These are phyloP conservation scores for Imbricaverruca yamaguchii DNA, from an alignment of 2,888 invertebrate genomes.

Conservation along the genomic window DNA sequence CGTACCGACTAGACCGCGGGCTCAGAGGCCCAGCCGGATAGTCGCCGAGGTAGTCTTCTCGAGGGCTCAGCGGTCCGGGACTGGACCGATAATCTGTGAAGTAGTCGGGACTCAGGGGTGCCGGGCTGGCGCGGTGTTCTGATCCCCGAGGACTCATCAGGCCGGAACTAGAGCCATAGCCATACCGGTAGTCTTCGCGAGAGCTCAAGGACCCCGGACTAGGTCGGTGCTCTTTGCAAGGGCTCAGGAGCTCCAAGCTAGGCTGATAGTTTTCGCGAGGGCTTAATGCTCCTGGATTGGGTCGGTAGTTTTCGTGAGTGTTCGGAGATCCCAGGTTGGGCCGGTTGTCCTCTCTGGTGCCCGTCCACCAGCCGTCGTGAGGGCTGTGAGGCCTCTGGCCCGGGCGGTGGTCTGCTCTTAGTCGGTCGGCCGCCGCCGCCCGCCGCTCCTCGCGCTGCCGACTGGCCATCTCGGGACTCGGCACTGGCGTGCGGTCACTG, in stretches of 20 bases:
- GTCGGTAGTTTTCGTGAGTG: not conserved
- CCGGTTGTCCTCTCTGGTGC: not conserved
- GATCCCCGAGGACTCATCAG: not conserved
- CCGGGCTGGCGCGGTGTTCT: too few relatives aligned
- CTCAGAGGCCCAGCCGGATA: not conserved
- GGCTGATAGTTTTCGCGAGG: not conserved
- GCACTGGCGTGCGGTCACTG: not conserved
- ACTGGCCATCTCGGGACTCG: not conserved
- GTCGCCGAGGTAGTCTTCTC: not conserved
- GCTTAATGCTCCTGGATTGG: not conserved
- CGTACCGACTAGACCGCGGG: not conserved
- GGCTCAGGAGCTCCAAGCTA: not conserved
- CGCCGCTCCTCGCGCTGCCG: not conserved
- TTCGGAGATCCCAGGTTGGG: not conserved
- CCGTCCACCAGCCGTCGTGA: not conserved
- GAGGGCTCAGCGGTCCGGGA: not conserved
- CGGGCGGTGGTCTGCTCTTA: not conserved
- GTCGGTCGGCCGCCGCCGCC: not conserved
- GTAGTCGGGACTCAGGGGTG: not conserved
- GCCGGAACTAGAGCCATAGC: not conserved
- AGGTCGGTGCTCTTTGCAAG: not conserved
- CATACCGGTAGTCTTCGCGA: not conserved
- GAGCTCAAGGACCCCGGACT: not conserved
- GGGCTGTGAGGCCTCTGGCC: not conserved
- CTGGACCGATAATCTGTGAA: not conserved